A percentile compares a stretch with the other conserved stretches of the same genome.
phyloP scores from a whole-genome alignment of 2,113 vertebrate species.

The Pionites leucogaster region DNA sequence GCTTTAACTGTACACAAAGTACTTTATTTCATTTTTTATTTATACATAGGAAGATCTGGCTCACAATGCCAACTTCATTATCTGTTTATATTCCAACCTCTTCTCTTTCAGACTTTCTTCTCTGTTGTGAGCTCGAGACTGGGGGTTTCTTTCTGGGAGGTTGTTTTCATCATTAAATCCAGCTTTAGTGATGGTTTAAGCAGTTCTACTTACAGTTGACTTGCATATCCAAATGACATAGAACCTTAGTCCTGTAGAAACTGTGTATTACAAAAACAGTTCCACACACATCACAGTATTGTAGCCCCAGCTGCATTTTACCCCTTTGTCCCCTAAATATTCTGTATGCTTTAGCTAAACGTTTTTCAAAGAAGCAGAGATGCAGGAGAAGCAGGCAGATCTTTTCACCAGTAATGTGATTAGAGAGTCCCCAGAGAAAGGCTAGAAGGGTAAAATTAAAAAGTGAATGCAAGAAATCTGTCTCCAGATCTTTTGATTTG shows the following conservation, averaged over 20 bases:
- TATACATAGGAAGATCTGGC: not conserved
- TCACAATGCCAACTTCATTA: not conserved
- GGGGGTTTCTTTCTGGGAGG: not conserved
- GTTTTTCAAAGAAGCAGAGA: not conserved
- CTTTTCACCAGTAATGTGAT: not conserved
- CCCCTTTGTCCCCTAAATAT: not conserved
- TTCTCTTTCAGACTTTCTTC: not conserved
- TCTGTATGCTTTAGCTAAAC: not conserved
- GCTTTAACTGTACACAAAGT: not conserved
- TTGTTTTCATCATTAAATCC: not conserved
- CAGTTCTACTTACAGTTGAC: not conserved
- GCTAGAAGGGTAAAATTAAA: not conserved
- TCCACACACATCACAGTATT: not conserved
- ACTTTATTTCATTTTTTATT: not conserved
- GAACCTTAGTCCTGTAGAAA: not conserved
- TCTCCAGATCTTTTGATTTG: not conserved
- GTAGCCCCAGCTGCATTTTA: not conserved
- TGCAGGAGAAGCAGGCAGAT: not conserved
- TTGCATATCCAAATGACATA: not conserved
- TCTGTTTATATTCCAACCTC: not conserved
- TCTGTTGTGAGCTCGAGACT: not conserved
- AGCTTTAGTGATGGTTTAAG: not conserved
- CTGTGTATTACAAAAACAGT: not conserved
- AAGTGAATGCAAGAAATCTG: not conserved
- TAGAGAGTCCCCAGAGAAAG: not conserved